These are phyloP conservation scores for Ivindomyrus marchei DNA, from an alignment of 2,113 vertebrate genomes.

Conservation along the genomic window DNA sequence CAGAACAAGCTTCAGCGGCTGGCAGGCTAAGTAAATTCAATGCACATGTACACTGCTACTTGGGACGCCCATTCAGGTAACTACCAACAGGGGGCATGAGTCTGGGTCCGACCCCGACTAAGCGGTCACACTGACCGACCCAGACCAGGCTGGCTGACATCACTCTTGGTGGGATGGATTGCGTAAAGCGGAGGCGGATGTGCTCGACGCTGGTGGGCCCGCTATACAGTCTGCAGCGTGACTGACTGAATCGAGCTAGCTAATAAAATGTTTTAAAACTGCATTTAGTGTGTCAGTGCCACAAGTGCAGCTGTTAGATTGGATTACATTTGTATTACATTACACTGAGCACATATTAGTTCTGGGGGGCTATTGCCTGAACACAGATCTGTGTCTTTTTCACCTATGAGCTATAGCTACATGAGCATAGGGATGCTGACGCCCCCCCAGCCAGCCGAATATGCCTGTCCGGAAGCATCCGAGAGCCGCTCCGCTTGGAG, in stretches of 20 bases:
- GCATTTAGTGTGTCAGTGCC: background rate
- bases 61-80: background rate
- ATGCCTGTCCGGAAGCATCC: background rate
- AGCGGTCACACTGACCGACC: background rate
- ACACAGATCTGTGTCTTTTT: background rate
- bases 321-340: background rate
- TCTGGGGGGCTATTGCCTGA: background rate
- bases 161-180: background rate
- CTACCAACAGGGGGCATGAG: background rate
- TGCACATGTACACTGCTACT: constrained; percentile 3
- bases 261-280: background rate
- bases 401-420: background rate
- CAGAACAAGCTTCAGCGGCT: too few species aligned
- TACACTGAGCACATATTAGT: background rate
- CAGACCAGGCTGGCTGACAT: background rate
- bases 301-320: background rate
- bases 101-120: background rate
- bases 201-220: background rate
- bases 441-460: background rate
- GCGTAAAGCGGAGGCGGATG: background rate
- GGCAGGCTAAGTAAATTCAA: constrained; percentile 31
- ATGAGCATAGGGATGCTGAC: background rate
- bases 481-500: background rate
- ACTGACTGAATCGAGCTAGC: background rate
- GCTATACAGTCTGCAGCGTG: background rate